Evolutionary conservation across 2,797 vertebrate species (phyloP), one percentile per base, ranked within the genome.

Genomic region (Macroramphosus scolopax): DNA sequence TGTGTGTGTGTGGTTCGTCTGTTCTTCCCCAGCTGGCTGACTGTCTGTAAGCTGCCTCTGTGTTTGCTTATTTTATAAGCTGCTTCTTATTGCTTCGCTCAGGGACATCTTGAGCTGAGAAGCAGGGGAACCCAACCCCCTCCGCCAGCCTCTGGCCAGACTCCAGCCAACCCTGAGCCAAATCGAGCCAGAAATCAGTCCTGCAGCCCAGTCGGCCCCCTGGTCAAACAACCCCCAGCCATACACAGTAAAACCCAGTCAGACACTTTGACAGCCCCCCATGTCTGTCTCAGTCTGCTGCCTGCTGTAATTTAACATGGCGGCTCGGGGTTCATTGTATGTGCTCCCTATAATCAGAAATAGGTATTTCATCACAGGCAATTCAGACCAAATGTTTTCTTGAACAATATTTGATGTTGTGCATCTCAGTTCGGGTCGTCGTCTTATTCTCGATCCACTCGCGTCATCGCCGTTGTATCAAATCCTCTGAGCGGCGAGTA

Each of bases 41-140:
- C 51, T 50, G 65, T 53, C 72, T 69, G 70, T 62, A 61, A 67
- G 60, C 70, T 59, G 51, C 56, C 77, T 81, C 75, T 41, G 45
- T 82, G 81, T 86, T 89, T 86, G 81, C 80, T 84, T 76, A 80
- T 83, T 82, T 85, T 84, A 87, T 88, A 83, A 86, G 78, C 73
- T 44, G 71, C 68, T 67, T 76, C 80, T 85, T 87, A 86, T 86
- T 88, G 77, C 72, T 53, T 79, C 17, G 49, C 68, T 78, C 61
- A 48, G 65, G 68, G 72, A 81, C 58, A 28, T 59, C 58, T 75
- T 76, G 61, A 65, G 58, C 68, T 16, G 53, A 63, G 70, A 40
- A 58, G 39, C 60, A 28, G 49, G 54, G 65, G 71, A 68, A 51
- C 54, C 67, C 63, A 40, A 32, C 57, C 66, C 75, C 60, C 63